Evolutionary conservation across 2,797 vertebrate species (phyloP), one percentile per base, ranked within the genome.

Genomic region (Molossus alvarezi): DNA sequence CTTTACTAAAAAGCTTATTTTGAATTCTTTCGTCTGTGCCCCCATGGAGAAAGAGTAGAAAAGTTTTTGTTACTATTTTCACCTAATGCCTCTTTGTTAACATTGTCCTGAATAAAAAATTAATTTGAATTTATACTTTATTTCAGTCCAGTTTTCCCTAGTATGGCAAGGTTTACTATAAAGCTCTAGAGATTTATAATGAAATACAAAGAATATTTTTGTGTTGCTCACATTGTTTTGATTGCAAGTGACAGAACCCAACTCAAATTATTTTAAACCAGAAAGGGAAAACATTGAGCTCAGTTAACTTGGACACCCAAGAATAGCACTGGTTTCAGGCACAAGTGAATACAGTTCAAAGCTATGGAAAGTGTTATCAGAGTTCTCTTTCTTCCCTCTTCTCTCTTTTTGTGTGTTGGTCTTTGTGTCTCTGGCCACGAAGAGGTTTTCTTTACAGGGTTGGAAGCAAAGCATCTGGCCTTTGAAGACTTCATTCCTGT

Each of bases 201-300:
- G 21, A 94, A 25, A 57, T 25, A 20, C 10, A 76, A 58, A 81
- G 60, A 93, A 53, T 94, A 51, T 72, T 71, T 90, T 45, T 90
- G 1, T 53, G 29, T 93, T 95, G 11, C 51, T 91, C 14, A 9
- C 77, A 25, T 53, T 53, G 25, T 86, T 90, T 62, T 33, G 12
- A 0, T 85, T 81, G 33, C 33, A 90, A 96, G 48, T 64, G 69
- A 73, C 60, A 64, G 84, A 87, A 65, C 58, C 57, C 13, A 75
- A 3, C 60, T 90, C 84, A 86, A 80, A 57, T 86, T 77, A 85
- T 85, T 96, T 95, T 88, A 92, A 95, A 76, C 67, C 37, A 20
- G 33, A 95, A 73, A 62, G 25, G 33, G 37, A 57, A 89, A 93
- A 64, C 75, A 83, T 2, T 90, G 67, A 94, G 57, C 58, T 73